phyloP scores from a whole-genome alignment of 1,140 invertebrate genomes.

The Helicoverpa armigera region DNA sequence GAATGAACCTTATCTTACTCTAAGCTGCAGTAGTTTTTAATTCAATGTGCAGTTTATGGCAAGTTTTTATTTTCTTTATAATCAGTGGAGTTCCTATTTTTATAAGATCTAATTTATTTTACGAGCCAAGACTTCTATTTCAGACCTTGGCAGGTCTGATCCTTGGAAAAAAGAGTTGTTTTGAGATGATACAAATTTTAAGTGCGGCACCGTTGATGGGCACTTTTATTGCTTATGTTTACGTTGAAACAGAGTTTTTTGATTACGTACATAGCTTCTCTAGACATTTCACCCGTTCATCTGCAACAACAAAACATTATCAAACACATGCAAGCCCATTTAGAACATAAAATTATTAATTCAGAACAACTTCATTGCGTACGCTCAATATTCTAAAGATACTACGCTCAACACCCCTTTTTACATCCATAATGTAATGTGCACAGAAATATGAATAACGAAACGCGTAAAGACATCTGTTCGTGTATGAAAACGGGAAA shows the following conservation, averaged over 20 bases:
- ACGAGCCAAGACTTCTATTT: too few species aligned
- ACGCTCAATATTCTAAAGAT: constrained; percentile 52
- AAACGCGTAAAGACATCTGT: constrained; percentile 81
- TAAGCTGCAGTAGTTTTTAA: background rate
- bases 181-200: too few species aligned
- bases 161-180: too few species aligned
- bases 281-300: background rate
- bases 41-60: background rate
- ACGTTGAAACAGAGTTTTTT: background rate
- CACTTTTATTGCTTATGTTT: too few species aligned
- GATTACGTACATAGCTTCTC: background rate
- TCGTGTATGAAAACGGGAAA: constrained; percentile 65
- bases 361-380: constrained; percentile 49
- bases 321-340: background rate
- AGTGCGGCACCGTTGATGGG: too few species aligned
- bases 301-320: background rate
- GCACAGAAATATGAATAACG: constrained; percentile 81
- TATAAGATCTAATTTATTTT: too few species aligned
- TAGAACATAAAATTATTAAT: constrained; percentile 46
- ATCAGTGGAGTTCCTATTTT: too few species aligned
- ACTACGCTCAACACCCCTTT: constrained; percentile 50
- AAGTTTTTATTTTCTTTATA: too few species aligned
- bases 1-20: background rate
- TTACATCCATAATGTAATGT: constrained; percentile 65
- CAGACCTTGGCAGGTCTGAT: too few species aligned